A percentile compares a stretch with the other conserved stretches of the same genome.
Evolutionary conservation across 2,113 vertebrate species (phyloP).

Genomic region (Brachypodius melanocephalos): DNA sequence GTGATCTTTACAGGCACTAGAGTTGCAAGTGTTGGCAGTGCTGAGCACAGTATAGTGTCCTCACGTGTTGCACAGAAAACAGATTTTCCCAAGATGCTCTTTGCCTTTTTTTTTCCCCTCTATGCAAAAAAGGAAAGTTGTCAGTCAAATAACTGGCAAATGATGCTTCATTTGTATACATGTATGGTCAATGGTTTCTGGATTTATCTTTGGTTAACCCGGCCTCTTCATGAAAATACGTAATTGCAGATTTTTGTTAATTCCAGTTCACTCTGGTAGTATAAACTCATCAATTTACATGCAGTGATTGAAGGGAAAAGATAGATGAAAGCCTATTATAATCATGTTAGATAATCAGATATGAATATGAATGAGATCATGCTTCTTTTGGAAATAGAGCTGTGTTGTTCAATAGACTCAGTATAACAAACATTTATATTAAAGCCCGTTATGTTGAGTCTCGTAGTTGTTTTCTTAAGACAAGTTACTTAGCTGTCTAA

Average conservation of each 20-base stretch:
- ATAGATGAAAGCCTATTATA: constrained; percentile 23
- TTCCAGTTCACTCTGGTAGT: background rate
- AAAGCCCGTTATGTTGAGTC: background rate
- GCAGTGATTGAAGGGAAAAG: background rate
- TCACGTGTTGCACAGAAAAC: background rate
- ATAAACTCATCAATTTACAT: constrained; percentile 3
- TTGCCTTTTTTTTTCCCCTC: background rate
- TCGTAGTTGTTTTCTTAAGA: background rate
- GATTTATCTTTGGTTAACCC: background rate
- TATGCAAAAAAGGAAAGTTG: background rate
- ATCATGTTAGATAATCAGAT: constrained; percentile 15
- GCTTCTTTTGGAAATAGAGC: constrained; percentile 2
- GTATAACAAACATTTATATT: background rate
- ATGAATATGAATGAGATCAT: constrained; percentile 36
- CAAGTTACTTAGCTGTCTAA: background rate
- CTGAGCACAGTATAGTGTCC: background rate
- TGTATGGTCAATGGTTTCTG: background rate
- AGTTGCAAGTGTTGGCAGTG: background rate
- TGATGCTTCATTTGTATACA: background rate
- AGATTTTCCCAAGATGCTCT: background rate
- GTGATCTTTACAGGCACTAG: constrained; percentile 18
- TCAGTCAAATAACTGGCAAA: background rate
- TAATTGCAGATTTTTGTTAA: background rate
- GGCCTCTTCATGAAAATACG: background rate
- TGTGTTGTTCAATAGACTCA: background rate